Evolutionary conservation across 2,113 vertebrate species (phyloP), one percentile per base, ranked within the genome.

Genomic region (Notiomystis cincta): DNA sequence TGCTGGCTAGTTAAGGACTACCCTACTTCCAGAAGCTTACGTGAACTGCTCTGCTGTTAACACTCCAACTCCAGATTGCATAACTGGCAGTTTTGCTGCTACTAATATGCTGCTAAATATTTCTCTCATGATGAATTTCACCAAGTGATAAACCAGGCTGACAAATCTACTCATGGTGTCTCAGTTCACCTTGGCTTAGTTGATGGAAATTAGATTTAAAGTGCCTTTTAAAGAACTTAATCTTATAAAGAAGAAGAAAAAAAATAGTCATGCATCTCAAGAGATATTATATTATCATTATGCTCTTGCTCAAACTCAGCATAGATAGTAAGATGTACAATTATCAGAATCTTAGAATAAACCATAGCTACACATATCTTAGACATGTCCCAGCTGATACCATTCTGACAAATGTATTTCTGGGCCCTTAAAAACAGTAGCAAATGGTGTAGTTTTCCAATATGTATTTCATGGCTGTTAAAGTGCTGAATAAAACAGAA

Each of bases 41-140:
- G 60, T 16, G 51, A 96, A 86, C 67, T 37, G 72, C 60, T 80
- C 75, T 75, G 90, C 88, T 90, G 79, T 94, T 86, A 83, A 30
- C 92, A 80, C 87, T 65, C 62, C 87, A 89, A 67, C 35, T 72
- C 42, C 73, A 88, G 67, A 93, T 14, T 78, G 79, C 84, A 94
- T 83, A 94, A 93, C 84, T 88, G 84, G 58, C 93, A 96, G 62
- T 91, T 96, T 88, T 90, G 88, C 85, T 95, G 51, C 56, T 96
- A 58, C 96, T 96, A 94, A 96, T 89, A 94, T 11, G 80, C 85
- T 96, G 92, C 88, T 82, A 96, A 91, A 91, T 94, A 95, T 67
- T 97, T 95, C 93, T 83, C 88, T 90, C 56, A 84, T 97, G 87
- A 96, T 92, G 40, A 87, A 65, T 89, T 92, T 92, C 94, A 92